These are phyloP conservation scores for Physocephala rufipes DNA, from an alignment of 2,888 invertebrate species.

Conservation along the genomic window DNA sequence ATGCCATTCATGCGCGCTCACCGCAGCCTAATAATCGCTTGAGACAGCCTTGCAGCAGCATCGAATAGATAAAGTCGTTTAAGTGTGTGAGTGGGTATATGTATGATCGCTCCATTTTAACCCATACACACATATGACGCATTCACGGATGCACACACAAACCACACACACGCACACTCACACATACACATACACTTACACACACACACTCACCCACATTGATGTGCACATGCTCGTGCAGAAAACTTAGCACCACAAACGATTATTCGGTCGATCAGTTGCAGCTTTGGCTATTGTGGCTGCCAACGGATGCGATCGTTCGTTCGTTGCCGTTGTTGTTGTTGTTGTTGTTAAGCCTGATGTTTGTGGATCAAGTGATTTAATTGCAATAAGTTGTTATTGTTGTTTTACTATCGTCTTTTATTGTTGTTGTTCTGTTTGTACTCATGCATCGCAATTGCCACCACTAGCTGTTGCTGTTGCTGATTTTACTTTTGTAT, in stretches of 20 bases:
- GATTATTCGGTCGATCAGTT: conserved; percentile 1
- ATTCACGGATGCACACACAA: too few relatives aligned
- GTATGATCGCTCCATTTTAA: too few relatives aligned
- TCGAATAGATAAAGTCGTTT: background rate
- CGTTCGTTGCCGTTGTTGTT: background rate
- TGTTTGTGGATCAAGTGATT: conserved; percentile 29
- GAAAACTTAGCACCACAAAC: background rate
- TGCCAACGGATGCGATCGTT: too few relatives aligned
- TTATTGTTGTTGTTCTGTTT: background rate
- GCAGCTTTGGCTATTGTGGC: background rate
- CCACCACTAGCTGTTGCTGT: background rate
- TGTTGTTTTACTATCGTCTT: too few relatives aligned
- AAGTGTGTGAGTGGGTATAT: too few relatives aligned
- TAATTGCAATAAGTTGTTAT: conserved; percentile 7
- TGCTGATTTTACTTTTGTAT: conserved; percentile 7
- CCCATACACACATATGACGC: too few relatives aligned
- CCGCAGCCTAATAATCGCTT: conserved; percentile 31
- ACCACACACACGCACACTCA: too few relatives aligned
- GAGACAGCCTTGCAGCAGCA: conserved; percentile 14
- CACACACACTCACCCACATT: conserved; percentile 2
- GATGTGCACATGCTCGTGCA: background rate
- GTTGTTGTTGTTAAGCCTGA: background rate
- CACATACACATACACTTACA: too few relatives aligned
- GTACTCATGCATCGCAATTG: background rate
- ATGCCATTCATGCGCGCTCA: conserved; percentile 23